phyloP scores from a whole-genome alignment of 2,113 vertebrate genomes.

The Ciconia stormi region DNA sequence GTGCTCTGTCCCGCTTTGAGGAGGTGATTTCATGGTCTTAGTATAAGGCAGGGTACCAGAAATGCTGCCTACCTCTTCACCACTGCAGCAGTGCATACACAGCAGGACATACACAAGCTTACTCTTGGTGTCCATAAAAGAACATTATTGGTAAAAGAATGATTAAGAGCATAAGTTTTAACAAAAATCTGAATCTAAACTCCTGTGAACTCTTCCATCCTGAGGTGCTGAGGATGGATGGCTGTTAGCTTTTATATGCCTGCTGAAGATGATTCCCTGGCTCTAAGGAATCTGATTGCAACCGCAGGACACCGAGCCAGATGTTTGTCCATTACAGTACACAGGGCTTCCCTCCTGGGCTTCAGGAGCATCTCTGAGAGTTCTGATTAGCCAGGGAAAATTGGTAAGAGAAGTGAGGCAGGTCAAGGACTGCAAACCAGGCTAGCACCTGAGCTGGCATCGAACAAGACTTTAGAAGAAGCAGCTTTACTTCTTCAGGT shows the following conservation, averaged over 20 bases:
- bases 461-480: background rate
- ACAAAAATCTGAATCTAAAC: background rate
- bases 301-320: fast-evolving
- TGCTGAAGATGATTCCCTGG: background rate
- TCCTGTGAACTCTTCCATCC: background rate
- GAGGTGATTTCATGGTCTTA: background rate
- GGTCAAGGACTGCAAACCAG: background rate
- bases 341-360: background rate
- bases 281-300: background rate
- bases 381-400: background rate
- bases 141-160: background rate
- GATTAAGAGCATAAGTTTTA: background rate
- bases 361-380: background rate
- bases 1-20: background rate
- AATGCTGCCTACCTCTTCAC: background rate
- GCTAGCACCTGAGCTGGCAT: background rate
- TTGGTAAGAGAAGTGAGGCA: background rate
- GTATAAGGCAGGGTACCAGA: background rate
- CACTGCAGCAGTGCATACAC: background rate
- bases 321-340: background rate
- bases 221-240: background rate
- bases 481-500: background rate
- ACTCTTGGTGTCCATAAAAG: background rate
- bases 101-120: background rate
- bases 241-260: fast-evolving